Conservation (phyloP, 2,797 vertebrate genomes). For the Botia almorhae region DNA sequence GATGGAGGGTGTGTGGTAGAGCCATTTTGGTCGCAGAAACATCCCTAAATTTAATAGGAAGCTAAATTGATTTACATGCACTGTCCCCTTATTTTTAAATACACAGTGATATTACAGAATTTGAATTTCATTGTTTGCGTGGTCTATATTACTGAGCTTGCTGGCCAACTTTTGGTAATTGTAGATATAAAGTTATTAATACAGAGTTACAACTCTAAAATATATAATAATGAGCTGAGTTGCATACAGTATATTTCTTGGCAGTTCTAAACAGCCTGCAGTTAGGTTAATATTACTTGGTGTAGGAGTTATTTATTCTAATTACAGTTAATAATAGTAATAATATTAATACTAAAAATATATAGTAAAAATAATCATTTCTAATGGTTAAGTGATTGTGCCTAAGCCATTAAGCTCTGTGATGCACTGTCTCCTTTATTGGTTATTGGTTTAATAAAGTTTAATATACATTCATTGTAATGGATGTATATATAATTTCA, state of each 20-base stretch:
- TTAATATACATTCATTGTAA: background rate
- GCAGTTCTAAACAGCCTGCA: background rate
- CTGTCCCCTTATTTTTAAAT: constrained; percentile 15
- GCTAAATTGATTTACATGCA: constrained; percentile 15
- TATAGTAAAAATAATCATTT: no score
- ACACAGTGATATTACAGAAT: background rate
- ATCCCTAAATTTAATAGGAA: background rate
- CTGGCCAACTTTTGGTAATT: background rate
- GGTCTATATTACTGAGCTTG: background rate
- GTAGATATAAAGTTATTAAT: background rate
- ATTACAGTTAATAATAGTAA: background rate
- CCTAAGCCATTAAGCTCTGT: background rate
- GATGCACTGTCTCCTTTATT: background rate
- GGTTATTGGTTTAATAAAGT: background rate
- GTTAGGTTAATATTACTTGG: no score
- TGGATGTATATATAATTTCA: background rate
- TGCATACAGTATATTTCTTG: background rate
- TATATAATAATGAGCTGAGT: background rate
- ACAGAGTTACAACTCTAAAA: no score
- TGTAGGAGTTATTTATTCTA: background rate
- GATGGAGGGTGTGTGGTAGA: constrained; percentile 14
- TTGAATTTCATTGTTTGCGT: background rate
- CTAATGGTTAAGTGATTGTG: no score
- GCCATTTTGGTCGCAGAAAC: constrained; percentile 3
- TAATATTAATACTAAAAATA: background rate